Base-by-base conservation (phyloP, 2,888 invertebrate genomes). In the Apamea epomidion region DNA sequence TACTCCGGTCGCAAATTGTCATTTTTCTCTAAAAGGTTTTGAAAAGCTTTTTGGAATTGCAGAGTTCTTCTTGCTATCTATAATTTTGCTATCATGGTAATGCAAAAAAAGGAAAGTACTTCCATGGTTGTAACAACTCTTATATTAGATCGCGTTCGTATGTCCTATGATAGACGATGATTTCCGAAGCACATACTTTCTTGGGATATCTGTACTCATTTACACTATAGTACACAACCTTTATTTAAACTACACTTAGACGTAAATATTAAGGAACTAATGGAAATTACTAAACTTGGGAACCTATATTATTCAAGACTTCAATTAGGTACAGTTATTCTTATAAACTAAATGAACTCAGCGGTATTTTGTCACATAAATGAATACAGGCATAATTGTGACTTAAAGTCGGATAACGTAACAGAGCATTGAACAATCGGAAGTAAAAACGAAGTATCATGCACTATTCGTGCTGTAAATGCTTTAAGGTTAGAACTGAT, bases 191-290 rank as follows among this genome's bases (percentile, higher is more conserved):
- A 21, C 42, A 42, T 42, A 62, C n/a, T 64, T 64, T 64, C 21
- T 72, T 42, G 37, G 18, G 37, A 72, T 62, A 42, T 60, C n/a
- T 12, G 3, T 60, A 83, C 72, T 76, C 69, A 71, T 83, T 82
- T 45, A 79, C 70, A 74, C 48, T 81, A 83, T 73, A 82, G 71
- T 86, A 88, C 89, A 89, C 89, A 89, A 89, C 90, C 90, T 80
- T 90, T 79, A 83, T 85, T 88, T 82, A 74, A 84, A 72, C 83
- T 90, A 89, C 82, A 77, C 74, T 76, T 90, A 85, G 65, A 62
- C 12, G 37, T 77, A 77, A 80, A 70, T 75, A 74, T 77, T 80
- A 87, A 88, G 80, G 81, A 85, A 82, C 78, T 65, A 86, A 83
- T 78, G 32, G 80, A 72, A 87, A 80, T 60, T n/a, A 78, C 32